These are phyloP conservation scores for Brachypodius melanocephalos DNA, from an alignment of 2,113 vertebrate species.

Conservation along the genomic window DNA sequence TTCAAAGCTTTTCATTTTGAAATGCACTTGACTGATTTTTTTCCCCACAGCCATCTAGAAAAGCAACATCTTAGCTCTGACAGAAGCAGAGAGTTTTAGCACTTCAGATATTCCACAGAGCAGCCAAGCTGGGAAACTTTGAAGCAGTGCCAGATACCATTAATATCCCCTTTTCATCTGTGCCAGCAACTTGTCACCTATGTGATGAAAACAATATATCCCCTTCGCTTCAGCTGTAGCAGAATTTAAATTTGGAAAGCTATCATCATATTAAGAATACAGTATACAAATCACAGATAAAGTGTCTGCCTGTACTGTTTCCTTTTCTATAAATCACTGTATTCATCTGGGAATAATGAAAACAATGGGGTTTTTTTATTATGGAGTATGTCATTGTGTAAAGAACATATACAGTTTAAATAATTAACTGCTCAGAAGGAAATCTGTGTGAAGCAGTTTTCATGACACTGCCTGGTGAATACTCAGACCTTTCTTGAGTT, in stretches of 20 bases:
- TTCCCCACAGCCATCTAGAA: background rate
- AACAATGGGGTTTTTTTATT: background rate
- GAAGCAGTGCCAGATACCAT: constrained; percentile 15
- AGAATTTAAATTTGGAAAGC: background rate
- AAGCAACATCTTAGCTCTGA: background rate
- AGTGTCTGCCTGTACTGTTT: background rate
- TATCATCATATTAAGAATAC: background rate
- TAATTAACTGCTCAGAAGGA: background rate
- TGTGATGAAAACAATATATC: constrained; percentile 14
- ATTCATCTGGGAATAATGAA: background rate
- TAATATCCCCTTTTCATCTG: background rate
- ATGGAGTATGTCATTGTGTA: background rate
- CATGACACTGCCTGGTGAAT: background rate
- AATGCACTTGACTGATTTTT: background rate
- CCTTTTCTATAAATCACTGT: background rate
- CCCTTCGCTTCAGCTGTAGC: background rate
- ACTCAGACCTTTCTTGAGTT: background rate
- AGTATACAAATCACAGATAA: background rate
- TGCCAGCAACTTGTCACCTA: constrained; percentile 24
- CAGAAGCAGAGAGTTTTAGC: background rate
- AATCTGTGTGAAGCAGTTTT: background rate
- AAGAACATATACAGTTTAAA: background rate
- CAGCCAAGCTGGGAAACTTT: background rate
- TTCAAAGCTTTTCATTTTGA: background rate
- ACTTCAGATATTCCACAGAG: background rate